These are phyloP conservation scores for Sebastes vulpes DNA, from an alignment of 2,797 vertebrate genomes.

Conservation along the genomic window DNA sequence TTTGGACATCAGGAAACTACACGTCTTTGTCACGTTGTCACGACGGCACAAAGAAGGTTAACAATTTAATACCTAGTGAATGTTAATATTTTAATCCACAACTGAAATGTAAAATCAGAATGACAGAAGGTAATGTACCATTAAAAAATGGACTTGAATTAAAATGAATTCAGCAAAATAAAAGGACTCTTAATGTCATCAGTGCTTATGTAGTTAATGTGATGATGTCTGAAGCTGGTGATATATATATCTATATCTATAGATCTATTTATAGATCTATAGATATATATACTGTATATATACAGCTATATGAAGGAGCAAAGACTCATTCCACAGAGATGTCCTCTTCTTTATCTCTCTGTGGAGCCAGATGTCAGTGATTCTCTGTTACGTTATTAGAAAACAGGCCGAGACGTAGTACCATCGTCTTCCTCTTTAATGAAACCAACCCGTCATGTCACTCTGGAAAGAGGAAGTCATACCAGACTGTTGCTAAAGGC, in stretches of 20 bases:
- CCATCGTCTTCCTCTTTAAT: constrained; percentile 17
- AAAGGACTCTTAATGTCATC: not conserved
- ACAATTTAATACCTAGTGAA: not conserved
- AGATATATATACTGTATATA: too few relatives aligned
- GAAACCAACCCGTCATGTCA: constrained; percentile 1
- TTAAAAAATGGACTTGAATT: not conserved
- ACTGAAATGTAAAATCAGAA: not conserved
- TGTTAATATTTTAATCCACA: not conserved
- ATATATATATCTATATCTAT: too few relatives aligned
- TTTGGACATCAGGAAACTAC: not conserved
- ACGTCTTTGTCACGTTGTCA: not conserved
- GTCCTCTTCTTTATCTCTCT: not conserved
- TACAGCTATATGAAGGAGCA: not conserved
- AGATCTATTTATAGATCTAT: too few relatives aligned
- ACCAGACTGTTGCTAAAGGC: not conserved
- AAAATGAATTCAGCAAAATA: not conserved
- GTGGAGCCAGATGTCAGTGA: constrained; percentile 1
- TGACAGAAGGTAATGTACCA: not conserved
- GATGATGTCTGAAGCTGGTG: not conserved
- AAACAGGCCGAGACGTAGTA: not conserved
- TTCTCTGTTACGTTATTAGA: constrained; percentile 17
- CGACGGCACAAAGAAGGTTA: not conserved
- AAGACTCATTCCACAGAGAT: constrained; percentile 1
- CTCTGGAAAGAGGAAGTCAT: not conserved
- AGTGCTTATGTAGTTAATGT: not conserved